Evolutionary conservation across 1,140 invertebrate species (phyloP).

Genomic region (Harpegnathos saltator): DNA sequence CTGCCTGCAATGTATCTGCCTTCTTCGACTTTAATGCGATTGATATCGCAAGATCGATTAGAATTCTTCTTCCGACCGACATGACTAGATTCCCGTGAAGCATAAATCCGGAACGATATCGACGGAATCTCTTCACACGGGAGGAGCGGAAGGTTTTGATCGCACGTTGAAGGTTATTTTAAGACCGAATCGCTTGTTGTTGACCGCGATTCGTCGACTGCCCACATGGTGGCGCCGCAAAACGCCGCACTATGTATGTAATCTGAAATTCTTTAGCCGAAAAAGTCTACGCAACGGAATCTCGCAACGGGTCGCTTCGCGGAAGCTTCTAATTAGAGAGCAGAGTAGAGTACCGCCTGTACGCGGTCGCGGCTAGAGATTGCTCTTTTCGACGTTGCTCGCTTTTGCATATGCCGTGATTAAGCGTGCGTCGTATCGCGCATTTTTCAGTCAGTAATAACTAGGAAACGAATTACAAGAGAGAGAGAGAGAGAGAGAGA

Average conservation of each 20-base stretch:
- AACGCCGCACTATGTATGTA: too few species aligned
- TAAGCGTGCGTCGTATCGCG: too few species aligned
- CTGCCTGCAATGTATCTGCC: background rate
- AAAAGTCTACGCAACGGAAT: background rate
- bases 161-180: background rate
- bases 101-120: conserved; percentile 32
- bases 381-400: too few species aligned
- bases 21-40: background rate
- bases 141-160: conserved; percentile 26
- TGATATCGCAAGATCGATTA: conserved; percentile 26
- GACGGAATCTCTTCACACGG: conserved; percentile 14
- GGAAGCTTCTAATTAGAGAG: background rate
- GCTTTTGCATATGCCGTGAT: too few species aligned
- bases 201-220: background rate
- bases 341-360: background rate
- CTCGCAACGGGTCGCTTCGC: background rate
- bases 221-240: background rate
- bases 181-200: conserved; percentile 12
- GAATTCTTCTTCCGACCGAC: conserved; percentile 2
- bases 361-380: background rate
- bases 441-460: too few species aligned
- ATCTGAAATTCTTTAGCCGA: background rate
- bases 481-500: too few species aligned
- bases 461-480: too few species aligned
- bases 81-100: conserved; percentile 24